Conservation (phyloP, 2,797 vertebrate genomes). For the Oryzias sinensis region DNA sequence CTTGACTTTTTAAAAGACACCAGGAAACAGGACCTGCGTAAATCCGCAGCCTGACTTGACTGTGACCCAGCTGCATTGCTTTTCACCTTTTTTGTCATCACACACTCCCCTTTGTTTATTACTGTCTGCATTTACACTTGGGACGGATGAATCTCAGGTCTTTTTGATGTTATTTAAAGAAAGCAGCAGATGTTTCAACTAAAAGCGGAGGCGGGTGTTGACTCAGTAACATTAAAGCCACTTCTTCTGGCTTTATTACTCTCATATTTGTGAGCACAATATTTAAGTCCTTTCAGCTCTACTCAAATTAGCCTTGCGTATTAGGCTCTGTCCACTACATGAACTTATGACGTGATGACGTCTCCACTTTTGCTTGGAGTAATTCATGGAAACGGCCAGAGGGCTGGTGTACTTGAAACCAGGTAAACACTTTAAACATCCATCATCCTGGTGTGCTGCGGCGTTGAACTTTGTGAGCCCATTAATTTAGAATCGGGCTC, state of each 20-base stretch:
- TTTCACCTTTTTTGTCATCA: no score
- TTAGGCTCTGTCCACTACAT: conserved; percentile 7
- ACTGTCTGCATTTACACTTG: background rate
- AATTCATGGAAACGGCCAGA: conserved; percentile 33
- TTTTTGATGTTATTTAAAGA: conserved; percentile 9
- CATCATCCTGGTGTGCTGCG: conserved; percentile 53
- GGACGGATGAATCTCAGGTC: conserved; percentile 1
- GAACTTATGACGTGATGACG: conserved; percentile 20
- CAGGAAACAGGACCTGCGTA: conserved; percentile 63
- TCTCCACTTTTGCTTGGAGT: conserved; percentile 21
- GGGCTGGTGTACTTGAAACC: conserved; percentile 44
- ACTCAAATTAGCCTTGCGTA: background rate
- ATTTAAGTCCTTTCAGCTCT: background rate
- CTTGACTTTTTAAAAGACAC: conserved; percentile 34
- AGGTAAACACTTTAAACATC: conserved; percentile 51
- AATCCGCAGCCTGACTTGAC: conserved; percentile 29
- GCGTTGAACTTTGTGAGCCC: conserved; percentile 57
- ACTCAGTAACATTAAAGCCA: conserved; percentile 20
- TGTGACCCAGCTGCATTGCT: conserved; percentile 7
- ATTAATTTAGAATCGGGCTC: conserved; percentile 68
- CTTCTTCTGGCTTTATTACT: conserved; percentile 14
- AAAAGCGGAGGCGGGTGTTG: conserved; percentile 50
- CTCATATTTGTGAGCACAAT: conserved; percentile 7
- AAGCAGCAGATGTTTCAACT: conserved; percentile 43
- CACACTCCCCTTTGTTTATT: no score